phyloP scores from a whole-genome alignment of 2,888 invertebrate genomes.

The Drosophila setosimentum region DNA sequence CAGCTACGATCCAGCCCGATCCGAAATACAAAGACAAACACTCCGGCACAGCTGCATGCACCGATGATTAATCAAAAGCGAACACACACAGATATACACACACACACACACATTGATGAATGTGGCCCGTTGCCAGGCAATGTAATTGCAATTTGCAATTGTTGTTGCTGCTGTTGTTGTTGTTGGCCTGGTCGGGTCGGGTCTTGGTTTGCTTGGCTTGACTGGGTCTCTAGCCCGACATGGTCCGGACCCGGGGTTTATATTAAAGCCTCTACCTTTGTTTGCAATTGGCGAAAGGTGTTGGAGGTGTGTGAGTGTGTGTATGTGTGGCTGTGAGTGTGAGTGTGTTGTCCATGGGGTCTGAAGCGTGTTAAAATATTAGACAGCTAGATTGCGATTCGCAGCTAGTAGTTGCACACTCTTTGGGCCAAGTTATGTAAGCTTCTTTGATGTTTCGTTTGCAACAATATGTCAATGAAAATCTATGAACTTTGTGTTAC shows the following conservation, averaged over 20 bases:
- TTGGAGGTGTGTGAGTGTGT: conserved; percentile 44
- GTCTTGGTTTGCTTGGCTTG: conserved; percentile 20
- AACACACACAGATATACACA: conserved; percentile 40
- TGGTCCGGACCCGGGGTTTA: conserved; percentile 27
- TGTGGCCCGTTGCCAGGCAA: conserved; percentile 70
- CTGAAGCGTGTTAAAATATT: conserved; percentile 54
- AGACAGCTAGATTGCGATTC: conserved; percentile 44
- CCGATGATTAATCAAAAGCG: conserved; percentile 75
- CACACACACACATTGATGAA: conserved; percentile 36
- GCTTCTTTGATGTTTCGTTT: conserved; percentile 27
- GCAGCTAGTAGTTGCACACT: conserved; percentile 22
- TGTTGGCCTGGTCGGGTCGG: conserved; percentile 26
- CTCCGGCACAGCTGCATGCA: conserved; percentile 61
- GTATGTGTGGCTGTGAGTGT: conserved; percentile 20
- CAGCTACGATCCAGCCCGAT: conserved; percentile 49
- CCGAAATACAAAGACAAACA: conserved; percentile 37
- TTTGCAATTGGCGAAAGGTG: conserved; percentile 73
- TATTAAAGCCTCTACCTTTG: conserved; percentile 49
- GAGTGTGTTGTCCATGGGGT: conserved; percentile 22
- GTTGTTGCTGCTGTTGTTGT: conserved; percentile 45
- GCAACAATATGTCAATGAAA: conserved; percentile 5
- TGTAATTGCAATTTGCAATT: conserved; percentile 70
- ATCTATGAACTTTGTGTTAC: conserved; percentile 1
- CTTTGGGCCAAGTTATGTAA: conserved; percentile 54
- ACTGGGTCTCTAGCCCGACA: conserved; percentile 35